Conservation (phyloP, 2,797 vertebrate species). For the Oophaga sylvatica region DNA sequence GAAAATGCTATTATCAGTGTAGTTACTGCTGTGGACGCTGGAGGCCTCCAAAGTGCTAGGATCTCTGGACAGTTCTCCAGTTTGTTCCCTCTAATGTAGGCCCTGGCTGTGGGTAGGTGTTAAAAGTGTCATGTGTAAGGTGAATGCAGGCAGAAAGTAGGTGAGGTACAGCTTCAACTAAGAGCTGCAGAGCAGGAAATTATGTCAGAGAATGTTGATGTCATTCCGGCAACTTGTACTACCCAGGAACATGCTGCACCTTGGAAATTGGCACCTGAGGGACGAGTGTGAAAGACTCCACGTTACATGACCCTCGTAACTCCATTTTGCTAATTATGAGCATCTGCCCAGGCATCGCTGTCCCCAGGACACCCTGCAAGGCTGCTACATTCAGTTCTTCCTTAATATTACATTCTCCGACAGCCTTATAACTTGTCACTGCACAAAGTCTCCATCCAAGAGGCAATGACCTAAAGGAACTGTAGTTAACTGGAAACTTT, state of each 20-base stretch:
- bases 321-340: background rate
- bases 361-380: background rate
- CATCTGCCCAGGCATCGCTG: background rate
- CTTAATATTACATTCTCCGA: background rate
- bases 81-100: no score
- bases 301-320: background rate
- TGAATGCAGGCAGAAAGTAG: no score
- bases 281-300: background rate
- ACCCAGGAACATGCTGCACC: background rate
- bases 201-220: background rate
- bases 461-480: slow-evolving; percentile 16
- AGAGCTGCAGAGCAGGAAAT: background rate
- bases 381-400: background rate
- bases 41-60: no score
- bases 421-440: background rate
- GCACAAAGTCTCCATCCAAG: background rate
- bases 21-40: no score
- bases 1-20: no score
- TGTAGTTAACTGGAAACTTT: background rate
- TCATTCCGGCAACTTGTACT: background rate
- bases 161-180: no score
- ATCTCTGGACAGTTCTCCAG: no score
- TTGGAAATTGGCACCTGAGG: background rate
- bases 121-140: no score
- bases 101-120: no score